Evolutionary conservation across 2,888 invertebrate species (phyloP).

Genomic region (Caenorhabditis virilis): DNA sequence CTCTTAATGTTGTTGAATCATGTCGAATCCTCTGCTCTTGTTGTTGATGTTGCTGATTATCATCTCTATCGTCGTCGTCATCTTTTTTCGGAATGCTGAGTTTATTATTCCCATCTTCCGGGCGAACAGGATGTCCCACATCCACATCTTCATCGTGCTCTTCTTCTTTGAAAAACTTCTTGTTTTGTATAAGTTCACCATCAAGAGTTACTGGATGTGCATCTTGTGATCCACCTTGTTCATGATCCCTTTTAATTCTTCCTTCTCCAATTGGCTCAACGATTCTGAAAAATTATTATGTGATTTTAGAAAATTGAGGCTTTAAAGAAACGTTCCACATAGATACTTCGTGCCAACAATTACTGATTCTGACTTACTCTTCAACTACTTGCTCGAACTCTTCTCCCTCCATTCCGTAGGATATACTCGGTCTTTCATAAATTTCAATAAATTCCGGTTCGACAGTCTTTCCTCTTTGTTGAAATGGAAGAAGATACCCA

Average conservation of each 20-base stretch:
- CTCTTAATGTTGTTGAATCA: not conserved
- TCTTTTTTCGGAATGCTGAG: not conserved
- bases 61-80: not conserved
- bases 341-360: not conserved
- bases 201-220: slow-evolving; percentile 20
- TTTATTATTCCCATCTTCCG: no score
- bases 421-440: slow-evolving; percentile 13
- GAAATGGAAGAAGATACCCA: slow-evolving; percentile 44
- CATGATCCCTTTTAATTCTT: slow-evolving; percentile 7
- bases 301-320: not conserved
- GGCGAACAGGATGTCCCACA: not conserved
- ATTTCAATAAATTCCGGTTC: slow-evolving; percentile 45
- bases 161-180: slow-evolving; percentile 25
- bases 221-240: not conserved
- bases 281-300: not conserved
- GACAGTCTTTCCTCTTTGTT: slow-evolving; percentile 26
- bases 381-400: slow-evolving; percentile 2
- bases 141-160: slow-evolving; percentile 15
- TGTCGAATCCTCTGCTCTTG: not conserved
- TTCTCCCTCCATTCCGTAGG: slow-evolving; percentile 7
- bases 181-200: slow-evolving; percentile 12
- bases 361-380: slow-evolving; percentile 6
- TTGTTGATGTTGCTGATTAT: not conserved
- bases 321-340: not conserved
- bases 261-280: slow-evolving; percentile 5